These are phyloP conservation scores for Rhopalosiphum maidis DNA, from an alignment of 1,140 invertebrate species.

Conservation along the genomic window DNA sequence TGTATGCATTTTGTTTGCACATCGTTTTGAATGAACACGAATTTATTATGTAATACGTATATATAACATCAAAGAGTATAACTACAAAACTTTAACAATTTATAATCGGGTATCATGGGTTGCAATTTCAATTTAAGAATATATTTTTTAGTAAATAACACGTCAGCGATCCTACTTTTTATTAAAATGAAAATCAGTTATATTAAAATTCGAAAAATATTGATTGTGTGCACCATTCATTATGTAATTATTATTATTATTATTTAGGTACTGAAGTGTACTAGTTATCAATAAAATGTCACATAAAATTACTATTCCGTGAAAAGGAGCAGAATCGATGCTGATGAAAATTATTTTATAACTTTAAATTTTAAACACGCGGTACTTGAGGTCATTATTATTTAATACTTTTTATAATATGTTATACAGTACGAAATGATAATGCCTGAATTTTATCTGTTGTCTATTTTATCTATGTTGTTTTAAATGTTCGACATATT, in stretches of 20 bases:
- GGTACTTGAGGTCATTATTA: neutral
- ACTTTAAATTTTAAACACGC: neutral
- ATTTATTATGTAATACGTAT: neutral
- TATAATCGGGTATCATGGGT: neutral
- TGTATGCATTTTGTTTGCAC: neutral
- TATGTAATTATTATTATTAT: neutral
- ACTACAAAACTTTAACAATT: neutral
- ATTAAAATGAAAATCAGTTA: neutral
- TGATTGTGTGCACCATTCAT: neutral
- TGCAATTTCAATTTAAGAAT: neutral
- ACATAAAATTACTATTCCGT: neutral
- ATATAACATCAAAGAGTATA: neutral
- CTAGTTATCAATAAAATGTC: neutral
- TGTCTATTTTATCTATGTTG: neutral
- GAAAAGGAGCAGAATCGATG: neutral
- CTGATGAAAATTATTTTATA: neutral
- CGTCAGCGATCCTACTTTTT: neutral
- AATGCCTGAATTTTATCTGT: neutral
- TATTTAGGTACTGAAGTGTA: neutral
- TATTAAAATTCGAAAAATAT: neutral
- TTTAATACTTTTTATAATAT: neutral
- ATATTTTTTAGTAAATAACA: neutral
- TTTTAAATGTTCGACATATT: neutral
- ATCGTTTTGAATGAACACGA: neutral
- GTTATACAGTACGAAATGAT: neutral